Evolutionary conservation across 2,888 invertebrate genomes (phyloP), one percentile per base, ranked within the genome.

Genomic region (Caenorhabditis doughertyi): DNA sequence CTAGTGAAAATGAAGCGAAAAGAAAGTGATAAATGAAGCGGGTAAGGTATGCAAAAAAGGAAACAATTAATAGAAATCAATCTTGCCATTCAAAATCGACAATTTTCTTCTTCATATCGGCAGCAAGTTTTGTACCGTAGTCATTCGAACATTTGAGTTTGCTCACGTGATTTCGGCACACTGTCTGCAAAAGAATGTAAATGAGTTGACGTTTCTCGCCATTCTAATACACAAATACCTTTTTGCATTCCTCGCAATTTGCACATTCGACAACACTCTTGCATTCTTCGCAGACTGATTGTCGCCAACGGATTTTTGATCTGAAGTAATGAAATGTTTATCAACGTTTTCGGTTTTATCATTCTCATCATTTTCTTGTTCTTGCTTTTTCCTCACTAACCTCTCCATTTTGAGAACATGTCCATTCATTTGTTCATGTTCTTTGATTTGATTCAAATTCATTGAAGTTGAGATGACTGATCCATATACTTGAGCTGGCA

Each of bases 401-500:
- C 87, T 79, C 39, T 86, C 90, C 74, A 87, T 76, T 56, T 84
- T 86, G 32, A 88, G 82, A 51, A 70, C 81, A 60, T 90, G 90
- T n/a, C 88, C 88, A 60, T 85, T 85, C 85, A 85, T 85, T 39
- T 70, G 39, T 35, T 87, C 87, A 23, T 80, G 80, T 58, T 88
- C 87, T 39, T 80, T 81, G 39, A 87, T 18, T 64, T 88, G 87
- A 7, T 71, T 67, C 72, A 89, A 65, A 58, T 90, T 90, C 85
- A 90, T 84, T 47, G 86, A 88, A 16, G 90, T 87, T 11, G 86
- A 86, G 29, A 90, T 87, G n/a, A 90, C 88, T 5, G 88, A 87
- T n/a, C 89, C 89, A 55, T 90, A 89, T 21, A 89, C 76, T 70
- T 87, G 83, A n/a, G 89, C 87, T 11, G 89, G 89, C 56, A 90